Conservation (phyloP, 2,888 invertebrate species). For the Spodoptera picta region DNA sequence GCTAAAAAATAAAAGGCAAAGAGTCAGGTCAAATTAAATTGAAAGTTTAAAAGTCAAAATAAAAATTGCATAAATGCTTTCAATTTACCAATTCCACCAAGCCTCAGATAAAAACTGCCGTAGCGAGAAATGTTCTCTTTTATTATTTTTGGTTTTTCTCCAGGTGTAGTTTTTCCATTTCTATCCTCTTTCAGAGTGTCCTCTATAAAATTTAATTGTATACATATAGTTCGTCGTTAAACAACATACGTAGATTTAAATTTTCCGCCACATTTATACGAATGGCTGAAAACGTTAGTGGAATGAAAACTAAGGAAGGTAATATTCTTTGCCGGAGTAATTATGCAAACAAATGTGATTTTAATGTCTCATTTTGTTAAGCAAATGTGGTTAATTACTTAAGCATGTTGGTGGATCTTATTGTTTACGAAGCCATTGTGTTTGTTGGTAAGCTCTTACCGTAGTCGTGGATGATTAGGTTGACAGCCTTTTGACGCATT, state of each 20-base stretch:
- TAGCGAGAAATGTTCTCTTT: conserved; percentile 89
- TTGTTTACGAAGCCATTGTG: conserved; percentile 55
- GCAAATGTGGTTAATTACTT: conserved; percentile 84
- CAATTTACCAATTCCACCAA: conserved; percentile 93
- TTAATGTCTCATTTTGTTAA: conserved; percentile 87
- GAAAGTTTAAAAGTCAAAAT: conserved; percentile 20
- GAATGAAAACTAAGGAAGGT: conserved; percentile 82
- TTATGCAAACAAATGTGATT: conserved; percentile 88
- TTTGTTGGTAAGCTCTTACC: conserved; percentile 69
- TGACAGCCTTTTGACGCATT: conserved; percentile 90
- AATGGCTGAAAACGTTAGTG: conserved; percentile 77
- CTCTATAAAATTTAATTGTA: conserved; percentile 68
- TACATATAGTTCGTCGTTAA: conserved; percentile 62
- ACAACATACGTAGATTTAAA: conserved; percentile 62
- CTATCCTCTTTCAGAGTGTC: conserved; percentile 77
- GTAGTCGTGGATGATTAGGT: conserved; percentile 87
- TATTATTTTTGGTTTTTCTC: conserved; percentile 74
- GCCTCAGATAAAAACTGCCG: conserved; percentile 95
- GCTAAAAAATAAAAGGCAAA: conserved; percentile 66
- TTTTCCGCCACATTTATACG: conserved; percentile 75
- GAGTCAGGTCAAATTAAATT: conserved; percentile 10
- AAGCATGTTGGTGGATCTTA: conserved; percentile 56
- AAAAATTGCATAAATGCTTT: conserved; percentile 38
- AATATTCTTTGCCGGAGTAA: conserved; percentile 81
- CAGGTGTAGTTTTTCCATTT: conserved; percentile 73